Conservation (phyloP, 1,140 invertebrate species). For the Hirudo medicinalis region DNA sequence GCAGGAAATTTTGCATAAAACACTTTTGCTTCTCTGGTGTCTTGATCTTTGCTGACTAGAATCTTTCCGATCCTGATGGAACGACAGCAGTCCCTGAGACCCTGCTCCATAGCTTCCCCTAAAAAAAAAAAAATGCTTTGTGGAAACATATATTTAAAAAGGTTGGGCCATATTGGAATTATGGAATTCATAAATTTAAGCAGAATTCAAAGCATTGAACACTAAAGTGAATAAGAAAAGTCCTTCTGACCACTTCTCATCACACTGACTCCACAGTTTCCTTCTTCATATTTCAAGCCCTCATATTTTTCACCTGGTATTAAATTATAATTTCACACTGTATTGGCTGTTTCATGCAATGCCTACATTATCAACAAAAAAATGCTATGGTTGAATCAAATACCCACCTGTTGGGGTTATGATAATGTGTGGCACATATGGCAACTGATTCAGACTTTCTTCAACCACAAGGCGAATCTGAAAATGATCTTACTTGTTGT, state of each 20-base stretch:
- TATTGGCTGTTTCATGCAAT: not conserved
- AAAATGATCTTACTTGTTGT: constrained; percentile 46
- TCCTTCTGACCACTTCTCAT: constrained; percentile 56
- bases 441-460: constrained; percentile 91
- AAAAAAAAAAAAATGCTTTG: constrained; percentile 8
- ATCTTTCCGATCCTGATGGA: constrained; percentile 94
- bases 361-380: not conserved
- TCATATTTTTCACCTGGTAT: constrained; percentile 57
- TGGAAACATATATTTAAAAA: not conserved
- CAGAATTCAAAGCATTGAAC: not conserved
- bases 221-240: not conserved
- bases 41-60: constrained; percentile 84
- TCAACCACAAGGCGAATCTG: constrained; percentile 88
- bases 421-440: constrained; percentile 73
- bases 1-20: constrained; percentile 96
- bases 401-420: constrained; percentile 70
- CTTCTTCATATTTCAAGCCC: constrained; percentile 81
- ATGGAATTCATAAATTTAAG: not conserved
- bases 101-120: constrained; percentile 94
- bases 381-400: not conserved
- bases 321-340: not conserved
- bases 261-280: constrained; percentile 96
- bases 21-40: constrained; percentile 87
- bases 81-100: constrained; percentile 85
- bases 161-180: no score